Evolutionary conservation across 35 echinoderm and acorn worm species (phyloP), one percentile per base, ranked within the genome.

Genomic region (Anneissia japonica): DNA sequence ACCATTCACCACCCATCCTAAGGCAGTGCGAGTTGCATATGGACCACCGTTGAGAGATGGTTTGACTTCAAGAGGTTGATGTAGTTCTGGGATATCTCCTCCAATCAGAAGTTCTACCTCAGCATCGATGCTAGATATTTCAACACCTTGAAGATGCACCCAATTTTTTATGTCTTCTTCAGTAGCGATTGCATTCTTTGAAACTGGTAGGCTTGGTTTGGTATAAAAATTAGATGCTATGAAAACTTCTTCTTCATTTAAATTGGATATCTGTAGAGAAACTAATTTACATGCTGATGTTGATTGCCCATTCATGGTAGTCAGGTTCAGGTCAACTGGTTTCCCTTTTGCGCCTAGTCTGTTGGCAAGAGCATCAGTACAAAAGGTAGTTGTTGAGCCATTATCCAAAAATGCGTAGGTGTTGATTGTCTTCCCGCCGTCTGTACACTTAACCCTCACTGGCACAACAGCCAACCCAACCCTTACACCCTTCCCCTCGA

Each of bases 1-100:
- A 32, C 92, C 92, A 81, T 88, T 82, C 0, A 94, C 34, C 11
- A 85, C 74, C 92, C 84, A 94, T 28, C 88, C 88, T 29, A 90
- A 37, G 2, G 30, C 51, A 7, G 88, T 94, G 0, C 79, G 78
- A 0, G 77, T 90, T 38, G 87, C 72, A 85, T 90, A 94, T 4
- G 83, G 76, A 5, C 81, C 79, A 32, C 85, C 84, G 26, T 64
- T 64, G 1, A 26, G 39, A 2, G 51, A 64, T 9, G 51, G 51
- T 64, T 64, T 64, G 51, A 64, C 51, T 77, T 87, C 79, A 35
- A 83, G 56, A 41, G 84, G 84, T 40, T 74, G 34, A 30, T 86
- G 39, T 1, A 88, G 82, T 75, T 90, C 83, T 39, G 88, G 88
- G 1, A 90, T 43, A 81, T 93, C 92, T 83, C 90, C 83, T 17